phyloP scores from a whole-genome alignment of 2,797 vertebrate species.

The Enteromius mattozi region DNA sequence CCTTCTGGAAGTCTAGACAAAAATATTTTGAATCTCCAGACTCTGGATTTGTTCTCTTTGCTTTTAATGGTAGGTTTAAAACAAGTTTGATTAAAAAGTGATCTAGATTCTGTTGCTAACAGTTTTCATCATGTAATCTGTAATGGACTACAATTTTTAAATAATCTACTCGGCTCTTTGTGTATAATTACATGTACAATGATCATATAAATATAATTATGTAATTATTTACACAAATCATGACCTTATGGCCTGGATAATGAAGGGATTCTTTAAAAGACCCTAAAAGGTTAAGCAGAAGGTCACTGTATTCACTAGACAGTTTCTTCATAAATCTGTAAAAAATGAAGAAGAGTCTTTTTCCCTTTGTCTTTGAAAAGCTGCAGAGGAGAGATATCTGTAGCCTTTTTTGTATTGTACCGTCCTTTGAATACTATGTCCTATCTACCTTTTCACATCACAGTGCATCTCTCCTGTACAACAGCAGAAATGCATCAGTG shows the following conservation, averaged over 20 bases:
- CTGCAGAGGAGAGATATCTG: neutral
- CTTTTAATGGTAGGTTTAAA: neutral
- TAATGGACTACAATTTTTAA: neutral
- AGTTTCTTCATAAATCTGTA: neutral
- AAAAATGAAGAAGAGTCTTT: neutral
- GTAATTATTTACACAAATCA: neutral
- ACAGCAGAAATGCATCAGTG: slow-evolving; percentile 38
- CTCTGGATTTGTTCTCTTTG: neutral
- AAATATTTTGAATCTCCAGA: neutral
- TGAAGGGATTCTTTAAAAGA: neutral
- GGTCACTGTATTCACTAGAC: neutral
- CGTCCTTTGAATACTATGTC: neutral
- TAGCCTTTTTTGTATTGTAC: neutral
- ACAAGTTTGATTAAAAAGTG: neutral
- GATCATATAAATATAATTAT: neutral
- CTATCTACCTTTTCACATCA: slow-evolving; percentile 10
- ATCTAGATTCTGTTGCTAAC: neutral
- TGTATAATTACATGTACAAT: neutral
- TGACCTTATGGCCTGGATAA: neutral
- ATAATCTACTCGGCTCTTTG: neutral
- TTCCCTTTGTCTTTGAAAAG: neutral
- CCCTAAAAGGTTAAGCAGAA: neutral
- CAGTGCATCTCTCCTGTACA: slow-evolving; percentile 12
- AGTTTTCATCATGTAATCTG: neutral
- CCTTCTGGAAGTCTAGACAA: neutral